phyloP scores from a whole-genome alignment of 2,888 invertebrate species.

The Stenichneumon culpator region DNA sequence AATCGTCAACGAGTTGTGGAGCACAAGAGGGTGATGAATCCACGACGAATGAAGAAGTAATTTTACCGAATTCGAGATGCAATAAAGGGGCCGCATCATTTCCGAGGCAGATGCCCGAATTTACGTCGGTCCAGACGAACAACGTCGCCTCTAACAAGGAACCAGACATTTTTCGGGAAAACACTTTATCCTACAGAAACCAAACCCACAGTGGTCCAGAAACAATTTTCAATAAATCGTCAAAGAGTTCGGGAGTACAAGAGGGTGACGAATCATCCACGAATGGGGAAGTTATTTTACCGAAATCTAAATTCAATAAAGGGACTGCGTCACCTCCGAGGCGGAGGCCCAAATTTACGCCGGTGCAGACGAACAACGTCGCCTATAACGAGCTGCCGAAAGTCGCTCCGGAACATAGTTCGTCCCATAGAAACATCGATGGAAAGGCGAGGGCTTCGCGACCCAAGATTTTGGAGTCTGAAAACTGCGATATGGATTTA shows the following conservation, averaged over 20 bases:
- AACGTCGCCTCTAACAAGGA: too few relatives aligned
- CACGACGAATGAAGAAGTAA: not conserved
- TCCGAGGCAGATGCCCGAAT: too few relatives aligned
- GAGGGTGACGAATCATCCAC: not conserved
- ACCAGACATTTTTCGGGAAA: too few relatives aligned
- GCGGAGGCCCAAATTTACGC: slow-evolving; percentile 48
- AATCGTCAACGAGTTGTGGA: not conserved
- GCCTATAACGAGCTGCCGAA: slow-evolving; percentile 55
- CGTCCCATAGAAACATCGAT: not conserved
- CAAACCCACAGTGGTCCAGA: not conserved
- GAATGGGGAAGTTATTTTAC: not conserved
- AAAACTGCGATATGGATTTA: not conserved
- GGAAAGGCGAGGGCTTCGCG: not conserved
- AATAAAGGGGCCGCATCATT: too few relatives aligned
- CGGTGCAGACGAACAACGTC: slow-evolving; percentile 72
- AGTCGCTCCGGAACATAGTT: not conserved
- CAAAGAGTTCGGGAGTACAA: not conserved
- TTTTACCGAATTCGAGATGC: too few relatives aligned
- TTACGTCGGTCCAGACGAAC: too few relatives aligned
- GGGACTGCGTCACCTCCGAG: not conserved
- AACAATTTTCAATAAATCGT: not conserved
- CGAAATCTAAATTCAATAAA: not conserved
- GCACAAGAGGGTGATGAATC: not conserved
- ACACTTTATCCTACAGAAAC: too few relatives aligned
- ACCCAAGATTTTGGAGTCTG: not conserved